These are phyloP conservation scores for Staurois parvus DNA, from an alignment of 2,797 vertebrate genomes.

Conservation along the genomic window DNA sequence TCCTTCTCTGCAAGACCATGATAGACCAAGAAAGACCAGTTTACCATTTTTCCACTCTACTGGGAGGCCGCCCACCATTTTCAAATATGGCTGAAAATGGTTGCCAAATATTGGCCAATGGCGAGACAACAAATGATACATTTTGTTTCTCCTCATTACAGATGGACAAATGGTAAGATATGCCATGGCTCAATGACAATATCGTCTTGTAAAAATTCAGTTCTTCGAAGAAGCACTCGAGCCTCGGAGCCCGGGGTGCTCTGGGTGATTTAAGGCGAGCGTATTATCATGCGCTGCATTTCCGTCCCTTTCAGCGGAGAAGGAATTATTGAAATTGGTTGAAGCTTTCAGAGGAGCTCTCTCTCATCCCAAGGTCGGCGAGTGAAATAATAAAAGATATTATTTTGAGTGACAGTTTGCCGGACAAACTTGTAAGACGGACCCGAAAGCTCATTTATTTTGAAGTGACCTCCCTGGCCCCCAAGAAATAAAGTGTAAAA, in stretches of 20 bases:
- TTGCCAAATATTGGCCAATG: no score
- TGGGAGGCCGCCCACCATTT: no score
- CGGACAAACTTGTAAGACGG: not conserved
- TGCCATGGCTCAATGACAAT: not conserved
- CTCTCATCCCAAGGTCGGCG: not conserved
- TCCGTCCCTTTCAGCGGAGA: not conserved
- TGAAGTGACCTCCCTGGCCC: not conserved
- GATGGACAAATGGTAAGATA: not conserved
- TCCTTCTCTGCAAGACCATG: no score
- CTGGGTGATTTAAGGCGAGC: not conserved
- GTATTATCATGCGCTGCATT: not conserved
- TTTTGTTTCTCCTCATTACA: no score
- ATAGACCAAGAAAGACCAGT: no score
- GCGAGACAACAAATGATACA: no score
- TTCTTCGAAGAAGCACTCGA: not conserved
- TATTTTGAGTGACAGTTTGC: not conserved
- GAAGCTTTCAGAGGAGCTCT: not conserved
- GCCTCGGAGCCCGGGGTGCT: not conserved
- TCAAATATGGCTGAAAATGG: no score
- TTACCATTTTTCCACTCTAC: no score
- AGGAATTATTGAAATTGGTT: constrained; percentile 10
- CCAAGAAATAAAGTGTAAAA: not conserved
- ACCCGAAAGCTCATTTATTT: not conserved
- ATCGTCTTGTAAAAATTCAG: not conserved
- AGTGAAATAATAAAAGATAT: not conserved